These are phyloP conservation scores for Leptonema lineaticorne DNA, from an alignment of 1,140 invertebrate species.

Conservation along the genomic window DNA sequence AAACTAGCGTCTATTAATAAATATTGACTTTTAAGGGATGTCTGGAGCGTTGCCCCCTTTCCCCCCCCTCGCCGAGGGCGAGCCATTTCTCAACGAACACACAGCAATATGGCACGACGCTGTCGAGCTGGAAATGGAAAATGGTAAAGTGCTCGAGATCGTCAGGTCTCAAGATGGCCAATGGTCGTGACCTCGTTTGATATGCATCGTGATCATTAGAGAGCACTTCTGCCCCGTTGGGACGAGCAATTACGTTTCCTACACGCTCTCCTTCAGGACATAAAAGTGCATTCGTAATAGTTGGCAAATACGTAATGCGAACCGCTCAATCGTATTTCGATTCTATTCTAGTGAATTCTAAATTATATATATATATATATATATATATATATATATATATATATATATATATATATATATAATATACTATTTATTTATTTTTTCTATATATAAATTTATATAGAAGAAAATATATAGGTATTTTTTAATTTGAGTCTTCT, in stretches of 20 bases:
- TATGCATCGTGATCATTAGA: conserved; percentile 42
- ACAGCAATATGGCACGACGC: conserved; percentile 17
- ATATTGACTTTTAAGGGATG: conserved; percentile 7
- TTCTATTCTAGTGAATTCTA: not conserved
- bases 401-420: too few relatives aligned
- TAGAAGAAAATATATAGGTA: too few relatives aligned
- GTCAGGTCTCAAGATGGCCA: conserved; percentile 19
- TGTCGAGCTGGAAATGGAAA: conserved; percentile 14
- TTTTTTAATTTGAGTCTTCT: too few relatives aligned
- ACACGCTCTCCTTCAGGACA: conserved; percentile 8
- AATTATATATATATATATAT: not conserved
- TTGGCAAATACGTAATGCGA: not conserved
- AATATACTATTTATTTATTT: too few relatives aligned
- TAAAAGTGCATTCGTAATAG: not conserved
- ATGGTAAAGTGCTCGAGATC: conserved; percentile 4
- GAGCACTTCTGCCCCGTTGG: conserved; percentile 31
- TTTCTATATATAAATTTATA: too few relatives aligned
- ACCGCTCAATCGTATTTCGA: not conserved
- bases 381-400: not conserved
- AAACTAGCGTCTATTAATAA: conserved; percentile 15
- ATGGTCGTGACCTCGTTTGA: conserved; percentile 39
- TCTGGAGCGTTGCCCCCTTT: not conserved
- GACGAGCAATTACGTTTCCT: conserved; percentile 14
- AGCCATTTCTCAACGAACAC: too few relatives aligned
- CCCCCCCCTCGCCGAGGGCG: not conserved